Conservation (phyloP, 2,113 vertebrate genomes). For the Coracopsis vasa region DNA sequence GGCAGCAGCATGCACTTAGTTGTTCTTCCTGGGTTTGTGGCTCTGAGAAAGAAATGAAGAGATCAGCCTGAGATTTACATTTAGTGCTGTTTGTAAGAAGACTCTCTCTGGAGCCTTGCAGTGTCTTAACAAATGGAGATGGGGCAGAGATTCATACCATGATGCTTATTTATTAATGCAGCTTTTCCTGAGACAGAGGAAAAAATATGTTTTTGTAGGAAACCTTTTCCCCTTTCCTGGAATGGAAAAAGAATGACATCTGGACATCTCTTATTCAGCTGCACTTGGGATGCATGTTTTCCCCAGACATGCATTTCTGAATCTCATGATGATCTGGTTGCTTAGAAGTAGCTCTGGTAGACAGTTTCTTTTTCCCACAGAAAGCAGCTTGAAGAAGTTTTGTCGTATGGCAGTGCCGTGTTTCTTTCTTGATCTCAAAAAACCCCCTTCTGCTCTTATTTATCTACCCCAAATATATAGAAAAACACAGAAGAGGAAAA, state of each 20-base stretch:
- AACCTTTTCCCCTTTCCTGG: slow-evolving; percentile 5
- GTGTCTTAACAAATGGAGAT: slow-evolving; percentile 34
- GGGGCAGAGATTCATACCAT: not conserved
- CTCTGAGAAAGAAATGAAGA: not conserved
- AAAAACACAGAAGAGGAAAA: not conserved
- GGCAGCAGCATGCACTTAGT: not conserved
- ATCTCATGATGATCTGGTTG: not conserved
- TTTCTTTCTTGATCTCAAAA: not conserved
- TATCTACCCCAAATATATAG: not conserved
- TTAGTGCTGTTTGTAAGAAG: not conserved
- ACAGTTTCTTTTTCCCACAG: slow-evolving; percentile 16
- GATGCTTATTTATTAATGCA: slow-evolving; percentile 21
- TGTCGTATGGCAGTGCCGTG: not conserved
- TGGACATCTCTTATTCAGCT: slow-evolving; percentile 19
- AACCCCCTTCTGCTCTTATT: not conserved
- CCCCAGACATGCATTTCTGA: not conserved
- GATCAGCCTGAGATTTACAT: not conserved
- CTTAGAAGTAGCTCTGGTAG: not conserved
- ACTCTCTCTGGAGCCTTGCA: not conserved
- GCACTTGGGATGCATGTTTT: not conserved
- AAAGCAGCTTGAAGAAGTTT: not conserved
- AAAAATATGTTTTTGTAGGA: slow-evolving; percentile 25
- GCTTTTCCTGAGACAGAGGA: slow-evolving; percentile 10
- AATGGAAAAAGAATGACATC: slow-evolving; percentile 42
- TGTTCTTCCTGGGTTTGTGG: not conserved